Conservation (phyloP, 2,797 vertebrate genomes). For the Macrochelys suwanniensis region DNA sequence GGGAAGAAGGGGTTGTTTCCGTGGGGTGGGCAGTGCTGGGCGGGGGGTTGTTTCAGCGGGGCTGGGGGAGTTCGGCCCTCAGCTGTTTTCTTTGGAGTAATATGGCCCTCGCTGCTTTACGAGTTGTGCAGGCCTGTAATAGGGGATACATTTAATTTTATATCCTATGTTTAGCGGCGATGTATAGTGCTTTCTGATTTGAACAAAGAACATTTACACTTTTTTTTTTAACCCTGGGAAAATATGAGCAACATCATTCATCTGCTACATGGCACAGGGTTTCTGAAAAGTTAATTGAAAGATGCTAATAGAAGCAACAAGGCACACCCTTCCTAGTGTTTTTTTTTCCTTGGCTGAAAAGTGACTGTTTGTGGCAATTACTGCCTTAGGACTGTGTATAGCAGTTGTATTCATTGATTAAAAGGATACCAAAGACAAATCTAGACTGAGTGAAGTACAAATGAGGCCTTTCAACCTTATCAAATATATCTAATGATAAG, state of each 20-base stretch:
- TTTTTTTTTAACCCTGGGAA: background rate
- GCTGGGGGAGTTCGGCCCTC: no score
- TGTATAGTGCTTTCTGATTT: background rate
- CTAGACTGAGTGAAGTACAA: slow-evolving; percentile 68
- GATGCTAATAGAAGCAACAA: slow-evolving; percentile 30
- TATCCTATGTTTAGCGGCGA: background rate
- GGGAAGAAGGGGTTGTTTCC: no score
- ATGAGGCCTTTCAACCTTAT: slow-evolving; percentile 62
- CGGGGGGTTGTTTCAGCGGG: no score
- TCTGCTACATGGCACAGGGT: background rate
- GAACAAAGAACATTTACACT: background rate
- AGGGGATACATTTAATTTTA: background rate
- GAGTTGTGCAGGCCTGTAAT: background rate
- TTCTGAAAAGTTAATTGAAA: slow-evolving; percentile 54
- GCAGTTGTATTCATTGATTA: slow-evolving; percentile 74
- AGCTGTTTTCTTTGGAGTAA: no score
- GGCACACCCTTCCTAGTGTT: background rate
- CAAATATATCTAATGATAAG: slow-evolving; percentile 64
- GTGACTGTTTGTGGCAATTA: slow-evolving; percentile 56
- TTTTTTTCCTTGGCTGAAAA: slow-evolving; percentile 26
- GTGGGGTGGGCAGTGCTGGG: no score
- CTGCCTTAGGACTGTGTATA: slow-evolving; percentile 53
- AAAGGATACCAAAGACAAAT: slow-evolving; percentile 69
- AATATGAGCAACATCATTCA: background rate
- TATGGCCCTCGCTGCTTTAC: no score